Percentiles rank a stretch among this genome's conserved stretches.
phyloP scores from a whole-genome alignment of 2,888 invertebrate genomes.

The Synanthedon andrenaeformis region DNA sequence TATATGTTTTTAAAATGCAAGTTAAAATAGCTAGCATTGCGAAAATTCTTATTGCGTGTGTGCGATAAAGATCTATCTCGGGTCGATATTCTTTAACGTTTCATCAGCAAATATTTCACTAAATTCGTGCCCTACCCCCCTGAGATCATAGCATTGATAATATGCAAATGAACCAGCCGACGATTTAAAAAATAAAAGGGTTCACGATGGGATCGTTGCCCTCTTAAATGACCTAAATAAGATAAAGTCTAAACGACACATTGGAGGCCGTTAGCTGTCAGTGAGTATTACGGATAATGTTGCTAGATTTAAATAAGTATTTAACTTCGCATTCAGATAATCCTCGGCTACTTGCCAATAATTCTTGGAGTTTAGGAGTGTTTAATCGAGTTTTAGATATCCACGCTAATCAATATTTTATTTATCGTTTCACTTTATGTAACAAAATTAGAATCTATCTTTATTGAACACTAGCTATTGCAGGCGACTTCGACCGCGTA shows the following conservation, averaged over 20 bases:
- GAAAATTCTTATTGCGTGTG: constrained; percentile 12
- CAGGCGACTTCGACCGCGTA: too few species aligned
- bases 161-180: constrained; percentile 55
- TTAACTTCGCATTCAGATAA: constrained; percentile 11
- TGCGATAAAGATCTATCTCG: constrained; percentile 16
- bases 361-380: background rate
- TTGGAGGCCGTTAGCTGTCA: constrained; percentile 42
- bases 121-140: constrained; percentile 50
- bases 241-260: constrained; percentile 47
- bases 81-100: constrained; percentile 44
- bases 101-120: constrained; percentile 59
- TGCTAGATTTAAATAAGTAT: constrained; percentile 23
- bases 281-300: constrained; percentile 52
- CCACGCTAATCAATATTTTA: too few species aligned
- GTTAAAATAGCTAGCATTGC: constrained; percentile 15
- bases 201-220: constrained; percentile 49
- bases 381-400: background rate
- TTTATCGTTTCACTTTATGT: too few species aligned
- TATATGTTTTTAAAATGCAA: background rate
- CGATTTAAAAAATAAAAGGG: constrained; percentile 55
- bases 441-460: too few species aligned
- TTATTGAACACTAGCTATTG: too few species aligned
- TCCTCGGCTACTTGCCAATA: background rate
- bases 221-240: constrained; percentile 63
- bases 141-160: constrained; percentile 58